Evolutionary conservation across 2,113 vertebrate genomes (phyloP), one percentile per base, ranked within the genome.

Genomic region (Trichechus manatus): DNA sequence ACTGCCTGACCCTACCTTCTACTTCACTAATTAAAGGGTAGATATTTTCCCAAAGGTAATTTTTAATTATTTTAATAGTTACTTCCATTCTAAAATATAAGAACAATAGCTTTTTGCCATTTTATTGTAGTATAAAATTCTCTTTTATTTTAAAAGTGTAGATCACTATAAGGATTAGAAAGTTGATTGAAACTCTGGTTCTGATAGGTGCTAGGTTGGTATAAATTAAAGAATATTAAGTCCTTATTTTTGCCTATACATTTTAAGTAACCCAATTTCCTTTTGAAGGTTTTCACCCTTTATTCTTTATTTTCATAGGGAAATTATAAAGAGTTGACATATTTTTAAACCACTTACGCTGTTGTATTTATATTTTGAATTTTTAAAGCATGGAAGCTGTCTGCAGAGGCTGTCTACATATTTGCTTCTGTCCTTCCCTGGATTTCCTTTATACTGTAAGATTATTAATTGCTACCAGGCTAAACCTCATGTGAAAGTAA

Each of bases 301-400:
- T 89, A 29, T 39, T 92, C 70, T 75, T 87, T 80, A 80, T 13
- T 61, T 70, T 19, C 64, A 0, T 64, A 72, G 36, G 61, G 25
- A 36, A 74, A 70, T 74, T 74, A 9, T 86, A 59, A 75, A 77
- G 39, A n/a, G 4, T 85, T 59, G 15, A 27, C 9, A 11, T 89
- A 44, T 81, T 42, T 95, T 93, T 92, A 63, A 91, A 50, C 27
- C 4, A 25, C 56, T 91, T 56, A 70, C 1, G 59, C 3, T 53
- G 4, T 36, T 84, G 7, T 88, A 23, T 80, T 84, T 74, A 2
- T 29, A 7, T 75, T 29, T 14, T n/a, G 77, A 85, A 20, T 91
- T 93, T 95, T 89, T 91, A 64, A 89, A 82, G 31, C 27, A 27
- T 47, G n/a, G 33, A 90, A n/a, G 13, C 33, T 66, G 92, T 97